A percentile compares a stretch with the other conserved stretches of the same genome.
Conservation (phyloP, 2,888 invertebrate genomes). For the Hoplodrina blanda region DNA sequence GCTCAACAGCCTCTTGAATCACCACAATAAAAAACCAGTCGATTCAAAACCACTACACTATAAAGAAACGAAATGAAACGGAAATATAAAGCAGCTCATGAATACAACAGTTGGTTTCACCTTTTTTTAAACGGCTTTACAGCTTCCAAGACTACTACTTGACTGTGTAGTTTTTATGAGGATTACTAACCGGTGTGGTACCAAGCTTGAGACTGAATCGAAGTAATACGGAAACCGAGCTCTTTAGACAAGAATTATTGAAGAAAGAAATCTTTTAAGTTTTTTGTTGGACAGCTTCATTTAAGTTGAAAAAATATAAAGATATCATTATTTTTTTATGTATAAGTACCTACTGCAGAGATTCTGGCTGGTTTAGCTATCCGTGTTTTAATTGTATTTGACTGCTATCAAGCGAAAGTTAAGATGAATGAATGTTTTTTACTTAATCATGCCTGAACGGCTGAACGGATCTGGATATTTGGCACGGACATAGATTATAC, state of each 20-base stretch:
- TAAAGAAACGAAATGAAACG: conserved; percentile 56
- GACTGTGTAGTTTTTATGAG: conserved; percentile 49
- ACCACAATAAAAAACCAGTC: conserved; percentile 20
- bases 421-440: no score
- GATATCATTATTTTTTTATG: background rate
- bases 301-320: background rate
- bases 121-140: conserved; percentile 51
- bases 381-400: no score
- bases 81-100: conserved; percentile 52
- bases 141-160: conserved; percentile 42
- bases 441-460: no score
- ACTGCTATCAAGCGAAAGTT: no score
- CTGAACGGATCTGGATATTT: no score
- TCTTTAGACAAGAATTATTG: conserved; percentile 13
- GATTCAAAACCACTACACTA: conserved; percentile 21
- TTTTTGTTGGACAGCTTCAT: background rate
- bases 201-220: conserved; percentile 12
- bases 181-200: conserved; percentile 34
- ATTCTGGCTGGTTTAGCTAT: no score
- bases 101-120: conserved; percentile 36
- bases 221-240: conserved; percentile 17
- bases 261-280: background rate
- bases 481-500: no score
- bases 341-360: no score
- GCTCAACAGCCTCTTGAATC: background rate